Conservation (phyloP, 2,797 vertebrate species). For the Pitangus sulphuratus region DNA sequence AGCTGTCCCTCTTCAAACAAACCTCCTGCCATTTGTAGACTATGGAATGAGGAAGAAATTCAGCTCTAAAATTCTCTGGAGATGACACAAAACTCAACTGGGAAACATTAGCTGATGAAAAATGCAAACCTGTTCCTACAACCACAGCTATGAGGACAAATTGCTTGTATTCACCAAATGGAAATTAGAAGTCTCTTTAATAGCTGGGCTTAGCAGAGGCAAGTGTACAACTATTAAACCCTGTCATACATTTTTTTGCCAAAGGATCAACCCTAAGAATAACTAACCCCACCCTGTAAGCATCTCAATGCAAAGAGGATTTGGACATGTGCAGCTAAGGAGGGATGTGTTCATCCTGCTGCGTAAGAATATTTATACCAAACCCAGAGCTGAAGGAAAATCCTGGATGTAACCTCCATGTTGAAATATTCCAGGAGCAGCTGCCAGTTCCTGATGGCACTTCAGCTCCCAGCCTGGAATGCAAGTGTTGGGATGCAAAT, state of each 20-base stretch:
- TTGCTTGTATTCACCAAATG: not conserved
- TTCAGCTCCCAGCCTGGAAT: constrained; percentile 6
- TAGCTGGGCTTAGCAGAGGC: constrained; percentile 8
- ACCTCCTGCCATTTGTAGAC: not conserved
- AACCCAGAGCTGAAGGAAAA: not conserved
- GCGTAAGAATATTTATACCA: constrained; percentile 5
- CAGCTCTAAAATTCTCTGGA: not conserved
- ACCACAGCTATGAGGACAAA: constrained; percentile 38
- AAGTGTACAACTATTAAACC: not conserved
- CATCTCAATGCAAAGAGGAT: not conserved
- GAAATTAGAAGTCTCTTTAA: constrained; percentile 42
- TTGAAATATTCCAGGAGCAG: not conserved
- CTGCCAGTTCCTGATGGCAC: not conserved
- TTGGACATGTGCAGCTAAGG: not conserved
- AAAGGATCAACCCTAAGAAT: constrained; percentile 21
- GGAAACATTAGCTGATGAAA: constrained; percentile 28
- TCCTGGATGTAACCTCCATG: not conserved
- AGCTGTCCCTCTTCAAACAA: not conserved
- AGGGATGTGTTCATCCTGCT: not conserved
- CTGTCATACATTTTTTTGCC: not conserved
- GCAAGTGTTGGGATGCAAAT: constrained; percentile 14
- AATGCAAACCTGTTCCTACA: constrained; percentile 8
- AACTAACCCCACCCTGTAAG: constrained; percentile 13
- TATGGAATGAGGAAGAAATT: constrained; percentile 42
- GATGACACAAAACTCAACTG: constrained; percentile 2